Percentiles rank a stretch among this genome's conserved stretches.
Evolutionary conservation across 2,113 vertebrate genomes (phyloP).

Genomic region (Barbus barbus): DNA sequence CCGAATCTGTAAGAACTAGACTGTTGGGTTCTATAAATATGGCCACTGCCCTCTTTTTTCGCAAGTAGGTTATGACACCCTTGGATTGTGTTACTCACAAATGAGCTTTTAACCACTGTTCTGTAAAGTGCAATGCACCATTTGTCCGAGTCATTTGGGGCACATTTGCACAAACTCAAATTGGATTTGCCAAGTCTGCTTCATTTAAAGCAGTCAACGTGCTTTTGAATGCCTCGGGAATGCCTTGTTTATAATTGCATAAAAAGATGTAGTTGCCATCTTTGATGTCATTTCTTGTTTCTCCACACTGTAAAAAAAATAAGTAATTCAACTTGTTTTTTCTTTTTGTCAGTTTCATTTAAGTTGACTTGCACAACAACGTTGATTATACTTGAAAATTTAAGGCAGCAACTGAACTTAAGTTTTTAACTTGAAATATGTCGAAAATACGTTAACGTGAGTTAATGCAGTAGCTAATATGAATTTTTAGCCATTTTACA

Average conservation of each 20-base stretch:
- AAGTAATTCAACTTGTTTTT: no score
- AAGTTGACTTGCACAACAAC: not conserved
- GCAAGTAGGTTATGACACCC: slow-evolving; percentile 20
- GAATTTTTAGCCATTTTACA: not conserved
- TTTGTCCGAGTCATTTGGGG: not conserved
- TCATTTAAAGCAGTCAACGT: slow-evolving; percentile 15
- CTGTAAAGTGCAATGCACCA: slow-evolving; percentile 5
- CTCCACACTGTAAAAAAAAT: not conserved
- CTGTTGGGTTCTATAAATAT: not conserved
- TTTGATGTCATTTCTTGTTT: not conserved
- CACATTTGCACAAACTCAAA: not conserved
- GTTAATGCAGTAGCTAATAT: not conserved
- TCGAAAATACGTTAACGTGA: not conserved
- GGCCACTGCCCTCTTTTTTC: slow-evolving; percentile 26
- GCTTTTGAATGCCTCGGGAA: not conserved
- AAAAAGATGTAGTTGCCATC: not conserved
- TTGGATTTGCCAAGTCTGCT: not conserved
- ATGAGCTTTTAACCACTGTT: slow-evolving; percentile 24
- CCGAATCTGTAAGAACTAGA: slow-evolving; percentile 21
- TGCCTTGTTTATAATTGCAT: not conserved
- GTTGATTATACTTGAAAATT: not conserved
- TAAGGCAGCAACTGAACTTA: not conserved
- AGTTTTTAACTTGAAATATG: no score
- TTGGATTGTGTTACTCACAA: slow-evolving; percentile 15
- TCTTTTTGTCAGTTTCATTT: no score